These are phyloP conservation scores for Mesoligia furuncula DNA, from an alignment of 2,888 invertebrate genomes.

Conservation along the genomic window DNA sequence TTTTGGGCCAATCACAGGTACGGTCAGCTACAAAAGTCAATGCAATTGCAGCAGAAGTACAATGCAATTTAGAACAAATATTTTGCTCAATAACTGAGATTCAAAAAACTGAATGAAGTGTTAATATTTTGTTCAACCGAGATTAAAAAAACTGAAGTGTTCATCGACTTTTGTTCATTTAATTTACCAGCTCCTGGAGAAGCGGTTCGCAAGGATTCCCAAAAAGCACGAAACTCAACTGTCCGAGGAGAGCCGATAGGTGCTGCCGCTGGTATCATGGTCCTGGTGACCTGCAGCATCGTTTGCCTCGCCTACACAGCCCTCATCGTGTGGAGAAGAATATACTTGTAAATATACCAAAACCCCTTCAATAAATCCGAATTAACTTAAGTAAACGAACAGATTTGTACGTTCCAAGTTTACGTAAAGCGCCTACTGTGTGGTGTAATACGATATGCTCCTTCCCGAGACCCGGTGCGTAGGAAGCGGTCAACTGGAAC, in stretches of 20 bases:
- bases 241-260: slow-evolving; percentile 79
- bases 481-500: slow-evolving; percentile 84
- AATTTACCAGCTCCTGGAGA: slow-evolving; percentile 71
- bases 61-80: too few relatives aligned
- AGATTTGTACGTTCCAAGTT: slow-evolving; percentile 43
- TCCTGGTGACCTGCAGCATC: slow-evolving; percentile 83
- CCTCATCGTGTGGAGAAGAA: slow-evolving; percentile 85
- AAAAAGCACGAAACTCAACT: slow-evolving; percentile 68
- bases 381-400: slow-evolving; percentile 15
- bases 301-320: slow-evolving; percentile 84
- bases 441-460: slow-evolving; percentile 76
- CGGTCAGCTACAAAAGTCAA: too few relatives aligned
- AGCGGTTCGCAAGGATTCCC: slow-evolving; percentile 78
- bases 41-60: too few relatives aligned
- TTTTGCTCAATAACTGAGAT: too few relatives aligned
- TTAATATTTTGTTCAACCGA: too few relatives aligned
- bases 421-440: slow-evolving; percentile 73
- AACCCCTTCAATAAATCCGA: slow-evolving; percentile 24
- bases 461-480: slow-evolving; percentile 76
- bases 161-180: background rate
- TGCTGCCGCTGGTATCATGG: slow-evolving; percentile 85
- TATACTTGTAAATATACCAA: slow-evolving; percentile 82
- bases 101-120: too few relatives aligned
- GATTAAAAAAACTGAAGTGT: too few relatives aligned
- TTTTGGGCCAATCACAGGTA: background rate